These are phyloP conservation scores for Eumerus sabulonum DNA, from an alignment of 2,888 invertebrate species.

Conservation along the genomic window DNA sequence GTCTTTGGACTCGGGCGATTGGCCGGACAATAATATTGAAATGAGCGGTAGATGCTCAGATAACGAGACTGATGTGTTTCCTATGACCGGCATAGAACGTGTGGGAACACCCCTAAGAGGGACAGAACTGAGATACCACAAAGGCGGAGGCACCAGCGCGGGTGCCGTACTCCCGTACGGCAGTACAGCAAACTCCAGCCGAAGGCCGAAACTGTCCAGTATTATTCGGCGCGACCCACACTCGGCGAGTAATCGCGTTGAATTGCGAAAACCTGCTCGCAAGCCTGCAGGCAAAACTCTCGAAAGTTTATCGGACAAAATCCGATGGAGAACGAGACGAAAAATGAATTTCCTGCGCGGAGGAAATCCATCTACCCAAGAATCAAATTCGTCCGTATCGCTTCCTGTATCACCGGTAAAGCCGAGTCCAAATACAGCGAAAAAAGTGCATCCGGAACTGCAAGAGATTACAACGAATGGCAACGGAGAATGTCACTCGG, in stretches of 20 bases:
- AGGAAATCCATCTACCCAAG: constrained; percentile 54
- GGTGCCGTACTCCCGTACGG: constrained; percentile 71
- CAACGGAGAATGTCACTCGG: constrained; percentile 53
- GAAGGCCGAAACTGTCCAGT: constrained; percentile 73
- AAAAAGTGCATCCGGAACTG: constrained; percentile 46
- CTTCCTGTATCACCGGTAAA: constrained; percentile 55
- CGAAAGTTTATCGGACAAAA: constrained; percentile 63
- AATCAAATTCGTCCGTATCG: constrained; percentile 52
- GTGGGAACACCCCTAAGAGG: constrained; percentile 46
- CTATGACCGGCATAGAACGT: constrained; percentile 60
- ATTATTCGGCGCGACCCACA: constrained; percentile 70
- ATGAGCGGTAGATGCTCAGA: constrained; percentile 54
- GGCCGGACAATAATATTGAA: constrained; percentile 51
- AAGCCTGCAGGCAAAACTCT: constrained; percentile 59
- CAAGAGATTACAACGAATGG: constrained; percentile 64
- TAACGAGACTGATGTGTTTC: constrained; percentile 69
- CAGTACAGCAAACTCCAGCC: constrained; percentile 59
- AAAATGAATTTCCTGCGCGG: constrained; percentile 65
- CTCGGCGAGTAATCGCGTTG: constrained; percentile 57
- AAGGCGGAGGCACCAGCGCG: constrained; percentile 56
- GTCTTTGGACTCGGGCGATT: constrained; percentile 53
- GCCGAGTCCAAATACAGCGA: constrained; percentile 25
- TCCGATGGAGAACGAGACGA: constrained; percentile 62
- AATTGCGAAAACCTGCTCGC: constrained; percentile 52
- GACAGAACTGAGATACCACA: constrained; percentile 54